Conservation (phyloP, 2,888 invertebrate genomes). For the Erebia aethiops region DNA sequence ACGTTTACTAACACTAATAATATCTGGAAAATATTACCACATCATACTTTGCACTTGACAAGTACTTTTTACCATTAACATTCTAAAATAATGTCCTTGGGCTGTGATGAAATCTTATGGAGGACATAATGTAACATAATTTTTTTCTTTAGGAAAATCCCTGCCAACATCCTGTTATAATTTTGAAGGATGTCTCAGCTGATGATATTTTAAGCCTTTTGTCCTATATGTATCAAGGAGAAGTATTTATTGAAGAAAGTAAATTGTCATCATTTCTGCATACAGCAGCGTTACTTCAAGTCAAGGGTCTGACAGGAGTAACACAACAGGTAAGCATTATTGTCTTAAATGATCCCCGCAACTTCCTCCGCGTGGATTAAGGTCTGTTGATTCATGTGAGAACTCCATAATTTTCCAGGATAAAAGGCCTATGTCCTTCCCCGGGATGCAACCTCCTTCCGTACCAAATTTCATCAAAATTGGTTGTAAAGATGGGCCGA, state of each 20-base stretch:
- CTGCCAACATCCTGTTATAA: constrained; percentile 88
- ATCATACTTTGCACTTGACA: constrained; percentile 12
- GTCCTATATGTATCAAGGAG: constrained; percentile 89
- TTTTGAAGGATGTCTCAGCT: constrained; percentile 86
- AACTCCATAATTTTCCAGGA: no score
- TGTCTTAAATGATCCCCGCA: not conserved
- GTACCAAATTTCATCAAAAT: no score
- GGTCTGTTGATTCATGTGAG: no score
- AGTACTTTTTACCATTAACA: constrained; percentile 14
- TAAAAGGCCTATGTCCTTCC: no score
- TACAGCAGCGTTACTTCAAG: constrained; percentile 86
- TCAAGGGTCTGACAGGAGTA: constrained; percentile 85
- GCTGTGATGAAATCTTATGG: not conserved
- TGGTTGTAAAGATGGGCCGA: no score
- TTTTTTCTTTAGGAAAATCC: constrained; percentile 84
- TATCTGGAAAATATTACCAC: constrained; percentile 32
- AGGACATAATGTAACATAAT: not conserved
- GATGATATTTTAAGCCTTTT: constrained; percentile 86
- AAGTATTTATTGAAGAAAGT: constrained; percentile 87
- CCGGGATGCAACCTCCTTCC: no score
- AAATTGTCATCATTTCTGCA: constrained; percentile 85
- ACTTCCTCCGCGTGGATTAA: no score
- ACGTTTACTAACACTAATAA: constrained; percentile 48
- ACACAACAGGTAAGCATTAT: constrained; percentile 67
- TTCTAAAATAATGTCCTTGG: constrained; percentile 9